Evolutionary conservation across 2,888 invertebrate species (phyloP).

Genomic region (Argyresthia albistria): DNA sequence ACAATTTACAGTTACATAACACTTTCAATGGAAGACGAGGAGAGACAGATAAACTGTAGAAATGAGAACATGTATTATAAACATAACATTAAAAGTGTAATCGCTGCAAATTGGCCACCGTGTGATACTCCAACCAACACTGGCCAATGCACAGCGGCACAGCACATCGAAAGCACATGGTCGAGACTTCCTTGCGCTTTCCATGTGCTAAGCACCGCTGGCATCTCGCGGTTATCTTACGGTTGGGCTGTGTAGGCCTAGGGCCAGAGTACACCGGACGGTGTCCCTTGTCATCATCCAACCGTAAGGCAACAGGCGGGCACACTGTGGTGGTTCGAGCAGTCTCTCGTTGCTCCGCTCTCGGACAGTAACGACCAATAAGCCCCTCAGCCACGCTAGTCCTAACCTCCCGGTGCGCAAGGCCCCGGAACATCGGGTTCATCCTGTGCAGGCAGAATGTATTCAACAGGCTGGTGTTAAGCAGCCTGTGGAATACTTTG

Average conservation of each 20-base stretch:
- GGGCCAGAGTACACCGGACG: background rate
- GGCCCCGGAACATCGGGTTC: background rate
- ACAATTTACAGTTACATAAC: no score
- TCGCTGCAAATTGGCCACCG: no score
- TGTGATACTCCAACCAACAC: slow-evolving; percentile 1
- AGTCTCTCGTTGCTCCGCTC: background rate
- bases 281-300: background rate
- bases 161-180: background rate
- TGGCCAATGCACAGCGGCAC: background rate
- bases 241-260: no score
- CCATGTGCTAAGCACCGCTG: background rate
- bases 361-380: background rate
- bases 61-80: no score
- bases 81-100: no score
- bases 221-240: background rate
- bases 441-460: background rate
- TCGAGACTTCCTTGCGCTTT: background rate
- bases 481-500: background rate
- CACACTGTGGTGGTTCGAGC: background rate
- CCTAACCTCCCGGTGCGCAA: background rate
- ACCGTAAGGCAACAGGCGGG: background rate
- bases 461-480: slow-evolving; percentile 1
- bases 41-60: no score
- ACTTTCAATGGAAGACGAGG: no score
- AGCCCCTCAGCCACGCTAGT: background rate